These are phyloP conservation scores for Neomicropteryx cornuta DNA, from an alignment of 1,140 invertebrate genomes.

Conservation along the genomic window DNA sequence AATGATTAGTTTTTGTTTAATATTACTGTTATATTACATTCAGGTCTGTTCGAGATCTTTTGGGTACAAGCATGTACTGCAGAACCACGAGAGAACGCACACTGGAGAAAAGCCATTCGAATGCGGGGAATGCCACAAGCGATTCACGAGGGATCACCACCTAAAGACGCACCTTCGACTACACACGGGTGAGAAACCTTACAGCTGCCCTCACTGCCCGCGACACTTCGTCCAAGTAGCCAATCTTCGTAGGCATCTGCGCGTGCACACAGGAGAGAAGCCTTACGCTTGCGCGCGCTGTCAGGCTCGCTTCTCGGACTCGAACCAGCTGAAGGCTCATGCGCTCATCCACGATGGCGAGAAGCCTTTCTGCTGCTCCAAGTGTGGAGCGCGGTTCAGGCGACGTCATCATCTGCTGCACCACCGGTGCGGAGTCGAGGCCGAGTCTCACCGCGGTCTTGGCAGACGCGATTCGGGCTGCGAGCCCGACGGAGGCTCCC, in stretches of 20 bases:
- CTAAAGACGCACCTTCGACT: slow-evolving; percentile 87
- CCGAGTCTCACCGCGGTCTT: slow-evolving; percentile 2
- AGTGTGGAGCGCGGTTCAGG: slow-evolving; percentile 66
- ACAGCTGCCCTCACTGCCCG: slow-evolving; percentile 83
- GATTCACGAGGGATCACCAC: slow-evolving; percentile 93
- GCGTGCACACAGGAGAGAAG: slow-evolving; percentile 92
- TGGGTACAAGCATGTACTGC: slow-evolving; percentile 89
- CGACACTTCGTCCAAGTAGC: slow-evolving; percentile 89
- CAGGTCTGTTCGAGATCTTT: slow-evolving; percentile 81
- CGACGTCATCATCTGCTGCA: slow-evolving; percentile 74
- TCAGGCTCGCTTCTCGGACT: slow-evolving; percentile 82
- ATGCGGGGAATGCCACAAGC: slow-evolving; percentile 86
- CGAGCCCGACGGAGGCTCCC: slow-evolving; percentile 16
- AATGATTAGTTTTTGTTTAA: too few species aligned
- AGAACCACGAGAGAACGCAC: slow-evolving; percentile 94
- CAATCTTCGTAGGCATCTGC: slow-evolving; percentile 83
- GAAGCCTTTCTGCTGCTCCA: slow-evolving; percentile 73
- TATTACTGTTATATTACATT: too few species aligned
- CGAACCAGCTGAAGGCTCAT: slow-evolving; percentile 88
- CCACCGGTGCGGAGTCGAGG: slow-evolving; percentile 62
- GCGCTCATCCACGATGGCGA: slow-evolving; percentile 80
- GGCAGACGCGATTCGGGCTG: slow-evolving; percentile 15
- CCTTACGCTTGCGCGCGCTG: slow-evolving; percentile 89
- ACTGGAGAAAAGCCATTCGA: slow-evolving; percentile 96
- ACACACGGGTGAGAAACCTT: slow-evolving; percentile 90